These are phyloP conservation scores for Charaxes varanes DNA, from an alignment of 1,140 invertebrate genomes.

Conservation along the genomic window DNA sequence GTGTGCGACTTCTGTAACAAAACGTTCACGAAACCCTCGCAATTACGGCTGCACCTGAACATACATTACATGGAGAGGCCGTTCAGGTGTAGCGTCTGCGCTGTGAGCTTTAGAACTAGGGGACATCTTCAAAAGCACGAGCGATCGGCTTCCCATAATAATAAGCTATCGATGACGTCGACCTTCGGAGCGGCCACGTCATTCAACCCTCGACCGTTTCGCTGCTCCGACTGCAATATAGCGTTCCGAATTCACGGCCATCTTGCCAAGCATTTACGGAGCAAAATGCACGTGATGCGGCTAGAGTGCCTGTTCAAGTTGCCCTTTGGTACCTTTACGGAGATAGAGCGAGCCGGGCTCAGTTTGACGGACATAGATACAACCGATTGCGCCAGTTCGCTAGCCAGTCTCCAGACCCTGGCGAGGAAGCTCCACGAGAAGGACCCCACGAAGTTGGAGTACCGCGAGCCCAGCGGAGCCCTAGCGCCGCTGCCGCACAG, in stretches of 20 bases:
- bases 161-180: slow-evolving; percentile 92
- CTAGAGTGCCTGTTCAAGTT: slow-evolving; percentile 94
- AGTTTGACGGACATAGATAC: slow-evolving; percentile 95
- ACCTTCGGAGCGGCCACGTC: slow-evolving; percentile 89
- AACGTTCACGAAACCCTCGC: slow-evolving; percentile 91
- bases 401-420: slow-evolving; percentile 86
- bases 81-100: slow-evolving; percentile 92
- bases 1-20: slow-evolving; percentile 93
- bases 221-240: slow-evolving; percentile 95
- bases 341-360: slow-evolving; percentile 92
- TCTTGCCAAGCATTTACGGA: slow-evolving; percentile 95
- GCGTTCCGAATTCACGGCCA: slow-evolving; percentile 97
- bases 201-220: slow-evolving; percentile 94
- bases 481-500: slow-evolving; percentile 29
- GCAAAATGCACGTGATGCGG: slow-evolving; percentile 97
- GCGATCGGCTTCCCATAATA: slow-evolving; percentile 91
- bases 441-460: slow-evolving; percentile 83
- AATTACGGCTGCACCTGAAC: slow-evolving; percentile 93
- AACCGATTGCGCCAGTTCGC: slow-evolving; percentile 93
- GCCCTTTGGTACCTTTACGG: slow-evolving; percentile 96
- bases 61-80: slow-evolving; percentile 96
- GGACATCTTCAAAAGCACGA: slow-evolving; percentile 95
- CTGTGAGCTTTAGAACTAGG: slow-evolving; percentile 92
- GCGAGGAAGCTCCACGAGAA: slow-evolving; percentile 89
- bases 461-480: slow-evolving; percentile 70